Evolutionary conservation across 2,113 vertebrate genomes (phyloP), one percentile per base, ranked within the genome.

Genomic region (Epinephelus lanceolatus): DNA sequence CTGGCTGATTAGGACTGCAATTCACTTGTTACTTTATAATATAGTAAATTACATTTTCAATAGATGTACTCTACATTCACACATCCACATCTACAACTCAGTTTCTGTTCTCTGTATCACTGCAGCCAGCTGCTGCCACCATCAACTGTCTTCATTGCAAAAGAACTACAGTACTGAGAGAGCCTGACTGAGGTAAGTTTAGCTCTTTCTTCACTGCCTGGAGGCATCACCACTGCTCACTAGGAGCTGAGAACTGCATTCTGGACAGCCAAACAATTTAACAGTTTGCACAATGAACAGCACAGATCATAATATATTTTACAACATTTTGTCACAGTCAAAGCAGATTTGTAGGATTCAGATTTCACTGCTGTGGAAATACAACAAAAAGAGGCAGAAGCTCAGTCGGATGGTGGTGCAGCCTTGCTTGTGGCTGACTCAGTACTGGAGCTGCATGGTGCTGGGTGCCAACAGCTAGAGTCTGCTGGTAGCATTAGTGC

Each of bases 251-350:
- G 17, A 61, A 47, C 71, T 47, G 51, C 51, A 52, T 49, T 62
- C 15, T 7, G 2, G 0, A 59, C 45, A 14, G 67, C 8, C 77
- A 84, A 84, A 85, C 66, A 83, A 69, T 45, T 55, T 15, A 71
- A 45, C 72, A 73, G 53, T 45, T 68, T 75, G 40, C 23, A 76
- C 68, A 60, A 56, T 56, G 53, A 86, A 75, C 45, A 7, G 51
- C 40, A 33, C 23, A 30, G 30, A 87, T 91, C 78, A 75, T 55
- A 71, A 71, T 71, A 68, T 60, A 81, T 74, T 77, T 56, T 42
- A 63, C n/a, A 72, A 76, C 53, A 73, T 77, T 83, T 86, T 71
- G 77, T 77, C 73, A 74, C 71, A 47, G 84, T 80, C 66, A 30
- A 30, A 78, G 52, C 49, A 69, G 40, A 74, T 80, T 81, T 82